Conservation (phyloP, 2,113 vertebrate genomes). For the Semnornis frantzii region DNA sequence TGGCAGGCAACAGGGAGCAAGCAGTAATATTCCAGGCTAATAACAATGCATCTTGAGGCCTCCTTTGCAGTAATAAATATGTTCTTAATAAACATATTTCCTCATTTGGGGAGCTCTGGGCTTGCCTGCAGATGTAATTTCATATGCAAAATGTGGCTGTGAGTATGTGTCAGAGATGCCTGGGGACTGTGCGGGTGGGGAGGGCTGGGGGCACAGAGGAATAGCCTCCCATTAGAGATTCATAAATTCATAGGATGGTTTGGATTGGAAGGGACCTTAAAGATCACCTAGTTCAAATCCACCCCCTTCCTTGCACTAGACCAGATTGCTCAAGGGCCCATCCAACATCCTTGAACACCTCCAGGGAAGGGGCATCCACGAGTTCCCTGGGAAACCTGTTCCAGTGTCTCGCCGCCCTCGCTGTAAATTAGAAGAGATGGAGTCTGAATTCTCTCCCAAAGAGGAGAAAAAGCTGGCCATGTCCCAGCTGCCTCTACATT, state of each 20-base stretch:
- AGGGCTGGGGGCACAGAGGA: not conserved
- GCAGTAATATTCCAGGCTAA: slow-evolving; percentile 8
- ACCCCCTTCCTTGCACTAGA: no score
- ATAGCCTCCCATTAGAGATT: not conserved
- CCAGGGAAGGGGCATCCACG: no score
- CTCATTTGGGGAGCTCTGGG: not conserved
- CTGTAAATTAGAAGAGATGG: not conserved
- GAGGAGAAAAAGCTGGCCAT: not conserved
- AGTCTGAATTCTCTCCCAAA: not conserved
- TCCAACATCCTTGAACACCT: no score
- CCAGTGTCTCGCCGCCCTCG: no score
- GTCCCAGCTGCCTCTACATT: not conserved
- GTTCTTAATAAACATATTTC: slow-evolving; percentile 24
- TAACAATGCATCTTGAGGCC: slow-evolving; percentile 9
- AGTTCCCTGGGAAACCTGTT: no score
- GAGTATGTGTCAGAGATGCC: not conserved
- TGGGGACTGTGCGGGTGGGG: not conserved
- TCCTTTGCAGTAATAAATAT: slow-evolving; percentile 41
- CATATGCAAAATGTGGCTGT: not conserved
- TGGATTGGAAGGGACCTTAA: no score
- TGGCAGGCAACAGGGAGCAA: not conserved
- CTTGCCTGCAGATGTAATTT: not conserved
- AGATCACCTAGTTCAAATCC: no score
- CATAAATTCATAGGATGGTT: no score
- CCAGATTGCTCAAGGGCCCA: no score